phyloP scores from a whole-genome alignment of 2,113 vertebrate species.

The Ophiodon elongatus region DNA sequence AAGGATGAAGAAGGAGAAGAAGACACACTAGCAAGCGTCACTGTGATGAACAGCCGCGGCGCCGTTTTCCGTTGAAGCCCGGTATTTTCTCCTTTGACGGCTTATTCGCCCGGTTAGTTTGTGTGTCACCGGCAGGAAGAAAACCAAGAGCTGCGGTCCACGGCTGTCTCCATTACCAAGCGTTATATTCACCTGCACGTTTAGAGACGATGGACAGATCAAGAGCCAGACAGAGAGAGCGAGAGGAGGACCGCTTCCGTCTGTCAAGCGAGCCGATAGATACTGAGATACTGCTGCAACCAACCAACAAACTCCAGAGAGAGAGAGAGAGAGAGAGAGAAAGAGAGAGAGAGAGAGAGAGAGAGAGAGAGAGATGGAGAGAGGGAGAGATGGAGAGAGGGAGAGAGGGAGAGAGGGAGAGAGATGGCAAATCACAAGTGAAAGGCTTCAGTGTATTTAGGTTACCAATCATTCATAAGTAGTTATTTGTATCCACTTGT shows the following conservation, averaged over 20 bases:
- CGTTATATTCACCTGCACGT: conserved; percentile 56
- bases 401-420: conserved; percentile 7
- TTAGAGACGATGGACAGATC: conserved; percentile 24
- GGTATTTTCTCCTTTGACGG: conserved; percentile 29
- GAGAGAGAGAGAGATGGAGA: conserved; percentile 24
- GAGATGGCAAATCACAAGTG: conserved; percentile 1
- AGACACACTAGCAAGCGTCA: not conserved
- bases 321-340: conserved; percentile 21
- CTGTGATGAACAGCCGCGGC: conserved; percentile 7
- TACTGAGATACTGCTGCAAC: conserved; percentile 60
- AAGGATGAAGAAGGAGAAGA: not conserved
- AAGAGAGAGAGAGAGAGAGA: not conserved
- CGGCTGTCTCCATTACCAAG: conserved; percentile 73
- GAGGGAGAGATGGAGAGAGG: not conserved
- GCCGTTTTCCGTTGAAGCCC: conserved; percentile 10
- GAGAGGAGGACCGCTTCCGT: conserved; percentile 38
- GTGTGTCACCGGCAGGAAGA: conserved; percentile 52
- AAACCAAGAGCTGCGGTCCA: conserved; percentile 56
- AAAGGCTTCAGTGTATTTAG: conserved; percentile 41
- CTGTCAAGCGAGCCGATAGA: conserved; percentile 37
- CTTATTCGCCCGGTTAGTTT: conserved; percentile 66
- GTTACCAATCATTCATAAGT: not conserved
- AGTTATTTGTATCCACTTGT: not conserved
- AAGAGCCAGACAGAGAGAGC: conserved; percentile 6
- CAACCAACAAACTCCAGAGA: conserved; percentile 51